Percentiles rank a stretch among this genome's conserved stretches.
Evolutionary conservation across 2,888 invertebrate species (phyloP).

Genomic region (Erebia ligea): DNA sequence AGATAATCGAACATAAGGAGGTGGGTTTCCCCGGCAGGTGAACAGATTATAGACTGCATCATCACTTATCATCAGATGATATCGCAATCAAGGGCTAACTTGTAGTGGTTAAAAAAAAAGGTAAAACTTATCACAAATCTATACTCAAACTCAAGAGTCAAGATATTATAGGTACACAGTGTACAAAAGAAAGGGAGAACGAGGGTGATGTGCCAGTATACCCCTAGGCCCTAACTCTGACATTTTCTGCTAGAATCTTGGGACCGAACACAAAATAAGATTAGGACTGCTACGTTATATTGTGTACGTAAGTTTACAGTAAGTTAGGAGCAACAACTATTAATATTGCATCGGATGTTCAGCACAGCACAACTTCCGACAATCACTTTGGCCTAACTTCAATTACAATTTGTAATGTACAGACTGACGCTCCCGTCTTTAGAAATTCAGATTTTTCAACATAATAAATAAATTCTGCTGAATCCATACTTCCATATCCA

Average conservation of each 20-base stretch:
- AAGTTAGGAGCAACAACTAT: conserved; percentile 18
- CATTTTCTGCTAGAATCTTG: background rate
- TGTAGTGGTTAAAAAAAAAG: too few relatives aligned
- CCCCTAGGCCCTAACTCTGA: background rate
- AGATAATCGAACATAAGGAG: too few relatives aligned
- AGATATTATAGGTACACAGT: too few relatives aligned
- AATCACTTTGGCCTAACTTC: conserved; percentile 8
- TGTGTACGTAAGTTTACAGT: background rate
- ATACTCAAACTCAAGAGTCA: too few relatives aligned
- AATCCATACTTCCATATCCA: too few relatives aligned
- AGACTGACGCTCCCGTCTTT: background rate
- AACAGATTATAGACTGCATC: too few relatives aligned
- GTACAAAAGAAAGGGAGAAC: too few relatives aligned
- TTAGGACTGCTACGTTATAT: background rate
- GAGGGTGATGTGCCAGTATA: too few relatives aligned
- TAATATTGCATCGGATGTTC: conserved; percentile 14
- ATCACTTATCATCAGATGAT: too few relatives aligned
- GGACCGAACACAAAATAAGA: background rate
- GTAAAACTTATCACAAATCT: too few relatives aligned
- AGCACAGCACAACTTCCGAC: conserved; percentile 3
- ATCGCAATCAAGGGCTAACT: too few relatives aligned
- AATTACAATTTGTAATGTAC: conserved; percentile 3
- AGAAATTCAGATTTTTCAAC: conserved; percentile 7
- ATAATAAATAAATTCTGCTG: background rate
- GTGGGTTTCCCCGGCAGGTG: too few relatives aligned